Evolutionary conservation across 2,888 invertebrate species (phyloP).

Genomic region (Acronicta aceris): DNA sequence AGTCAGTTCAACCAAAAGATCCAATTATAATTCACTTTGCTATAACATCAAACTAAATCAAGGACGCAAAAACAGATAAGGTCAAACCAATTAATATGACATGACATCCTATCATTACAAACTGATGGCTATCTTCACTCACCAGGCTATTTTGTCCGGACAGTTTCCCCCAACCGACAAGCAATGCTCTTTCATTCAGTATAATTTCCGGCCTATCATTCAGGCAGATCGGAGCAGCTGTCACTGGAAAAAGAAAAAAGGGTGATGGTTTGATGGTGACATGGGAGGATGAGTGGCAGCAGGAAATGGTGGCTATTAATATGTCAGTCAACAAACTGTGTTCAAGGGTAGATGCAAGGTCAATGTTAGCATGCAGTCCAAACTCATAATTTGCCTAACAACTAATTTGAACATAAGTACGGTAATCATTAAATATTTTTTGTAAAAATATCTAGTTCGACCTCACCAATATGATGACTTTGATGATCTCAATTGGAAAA

Average conservation of each 20-base stretch:
- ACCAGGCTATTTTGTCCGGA: slow-evolving; percentile 88
- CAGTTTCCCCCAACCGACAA: slow-evolving; percentile 93
- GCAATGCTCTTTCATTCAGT: slow-evolving; percentile 87
- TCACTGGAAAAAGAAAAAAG: slow-evolving; percentile 88
- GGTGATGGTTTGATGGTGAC: slow-evolving; percentile 38
- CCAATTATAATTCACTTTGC: slow-evolving; percentile 6
- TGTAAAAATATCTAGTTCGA: too few relatives aligned
- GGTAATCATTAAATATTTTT: too few relatives aligned
- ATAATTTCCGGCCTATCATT: slow-evolving; percentile 93
- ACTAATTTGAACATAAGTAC: too few relatives aligned
- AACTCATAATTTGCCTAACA: background rate
- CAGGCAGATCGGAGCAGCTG: slow-evolving; percentile 93
- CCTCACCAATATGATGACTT: too few relatives aligned
- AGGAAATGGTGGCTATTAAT: slow-evolving; percentile 32
- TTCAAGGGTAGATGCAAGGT: slow-evolving; percentile 43
- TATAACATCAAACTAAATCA: slow-evolving; percentile 26
- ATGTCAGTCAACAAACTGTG: slow-evolving; percentile 45
- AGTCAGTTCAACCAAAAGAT: background rate
- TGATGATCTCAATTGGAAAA: too few relatives aligned
- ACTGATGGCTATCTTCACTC: slow-evolving; percentile 56
- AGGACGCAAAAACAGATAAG: slow-evolving; percentile 45
- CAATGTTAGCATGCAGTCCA: slow-evolving; percentile 38
- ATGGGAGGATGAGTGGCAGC: slow-evolving; percentile 45
- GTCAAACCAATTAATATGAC: slow-evolving; percentile 52
- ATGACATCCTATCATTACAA: slow-evolving; percentile 36